A percentile compares a stretch with the other conserved stretches of the same genome.
These are phyloP conservation scores for Asbolus verrucosus DNA, from an alignment of 1,140 invertebrate genomes.

Conservation along the genomic window DNA sequence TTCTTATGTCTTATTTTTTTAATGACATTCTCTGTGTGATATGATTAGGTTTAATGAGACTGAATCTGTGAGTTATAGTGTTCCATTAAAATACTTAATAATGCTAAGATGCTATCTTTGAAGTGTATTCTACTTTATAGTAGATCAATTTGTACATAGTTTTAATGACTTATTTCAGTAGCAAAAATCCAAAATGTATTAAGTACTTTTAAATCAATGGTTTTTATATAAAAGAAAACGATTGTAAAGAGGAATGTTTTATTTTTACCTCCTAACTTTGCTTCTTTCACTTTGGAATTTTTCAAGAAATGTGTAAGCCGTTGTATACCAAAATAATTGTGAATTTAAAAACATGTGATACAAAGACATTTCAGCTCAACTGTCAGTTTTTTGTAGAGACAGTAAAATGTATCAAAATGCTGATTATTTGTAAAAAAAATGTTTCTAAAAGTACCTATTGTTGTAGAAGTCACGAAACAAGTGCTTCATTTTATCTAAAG, in stretches of 20 bases:
- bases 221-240: conserved; percentile 49
- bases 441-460: no score
- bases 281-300: no score
- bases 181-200: conserved; percentile 48
- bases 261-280: no score
- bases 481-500: no score
- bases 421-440: no score
- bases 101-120: conserved; percentile 11
- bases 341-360: no score
- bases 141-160: conserved; percentile 48
- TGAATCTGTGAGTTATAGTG: conserved; percentile 59
- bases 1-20: conserved; percentile 41
- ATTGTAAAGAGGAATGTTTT: background rate
- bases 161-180: conserved; percentile 48
- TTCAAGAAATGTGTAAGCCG: no score
- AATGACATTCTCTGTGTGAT: conserved; percentile 56
- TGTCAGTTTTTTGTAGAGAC: no score
- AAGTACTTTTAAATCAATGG: conserved; percentile 39
- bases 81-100: conserved; percentile 44
- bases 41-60: conserved; percentile 57
- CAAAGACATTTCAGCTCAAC: no score
- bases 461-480: no score
- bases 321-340: no score
- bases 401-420: no score
- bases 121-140: conserved; percentile 29